Conservation (phyloP, 2,888 invertebrate genomes). For the Poecilobothrus nobilitatus region DNA sequence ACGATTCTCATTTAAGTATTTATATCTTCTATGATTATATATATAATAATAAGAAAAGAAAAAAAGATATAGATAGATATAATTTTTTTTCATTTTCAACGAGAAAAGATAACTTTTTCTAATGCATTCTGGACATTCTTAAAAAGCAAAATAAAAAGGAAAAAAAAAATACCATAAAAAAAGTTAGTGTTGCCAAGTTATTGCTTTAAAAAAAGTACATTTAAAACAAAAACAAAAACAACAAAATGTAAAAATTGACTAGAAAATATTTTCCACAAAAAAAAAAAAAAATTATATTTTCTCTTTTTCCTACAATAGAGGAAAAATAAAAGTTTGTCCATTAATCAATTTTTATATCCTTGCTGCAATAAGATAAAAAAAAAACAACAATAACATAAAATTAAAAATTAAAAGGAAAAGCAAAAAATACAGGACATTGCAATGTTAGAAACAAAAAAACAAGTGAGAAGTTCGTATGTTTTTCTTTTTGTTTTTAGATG, state of each 20-base stretch:
- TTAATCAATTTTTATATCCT: slow-evolving; percentile 6
- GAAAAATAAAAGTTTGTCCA: neutral
- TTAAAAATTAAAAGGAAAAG: neutral
- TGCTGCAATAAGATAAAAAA: neutral
- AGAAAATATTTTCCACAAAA: neutral
- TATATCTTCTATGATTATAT: too few species aligned
- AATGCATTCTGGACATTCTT: slow-evolving; percentile 1
- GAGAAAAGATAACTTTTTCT: neutral
- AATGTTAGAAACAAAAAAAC: too few species aligned
- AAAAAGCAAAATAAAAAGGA: too few species aligned
- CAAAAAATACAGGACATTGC: too few species aligned
- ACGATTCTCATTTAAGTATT: too few species aligned
- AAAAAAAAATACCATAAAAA: neutral
- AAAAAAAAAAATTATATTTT: neutral
- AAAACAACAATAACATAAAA: neutral
- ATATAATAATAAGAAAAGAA: too few species aligned
- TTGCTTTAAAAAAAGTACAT: neutral
- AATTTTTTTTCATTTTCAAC: neutral
- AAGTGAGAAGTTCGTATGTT: too few species aligned
- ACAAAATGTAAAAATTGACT: neutral
- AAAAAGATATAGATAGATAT: too few species aligned
- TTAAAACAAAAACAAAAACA: neutral
- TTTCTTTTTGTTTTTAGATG: too few species aligned
- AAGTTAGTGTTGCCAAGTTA: slow-evolving; percentile 3
- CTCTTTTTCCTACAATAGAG: neutral